Base-by-base conservation (phyloP, 2,888 invertebrate genomes). In the Phoenoteleia sp. region DNA sequence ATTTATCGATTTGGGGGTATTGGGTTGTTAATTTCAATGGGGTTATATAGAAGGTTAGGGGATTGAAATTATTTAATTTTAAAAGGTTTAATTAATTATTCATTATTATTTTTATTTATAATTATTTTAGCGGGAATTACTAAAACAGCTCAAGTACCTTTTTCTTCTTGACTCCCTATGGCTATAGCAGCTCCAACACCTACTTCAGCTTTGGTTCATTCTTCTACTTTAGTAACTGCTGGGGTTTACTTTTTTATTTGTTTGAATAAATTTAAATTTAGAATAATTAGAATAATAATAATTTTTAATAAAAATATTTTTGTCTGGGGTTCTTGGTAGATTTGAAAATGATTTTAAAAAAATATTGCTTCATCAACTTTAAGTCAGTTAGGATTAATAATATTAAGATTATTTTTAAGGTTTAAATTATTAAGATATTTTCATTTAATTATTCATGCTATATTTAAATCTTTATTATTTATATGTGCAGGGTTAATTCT, bases 111-210 rank as follows among this genome's bases (percentile, higher is more conserved):
- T 36, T n/a, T n/a, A n/a, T n/a, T n/a, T n/a, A 75, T 94, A 76
- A 67, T 94, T 42, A 69, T 94, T 45, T 66, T 95, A 19, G 96
- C 96, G 0, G 95, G 95, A 69, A 95, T 96, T 94, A 97, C 97
- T 81, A 97, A 97, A 94, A 97, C 97, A 88, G 97, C 97, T 91
- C 97, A 97, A 94, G 95, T 97, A 95, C 97, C 97, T 56, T 97
- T 97, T 96, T 96, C 96, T 84, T 95, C 96, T 52, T 97, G 97
- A 89, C 93, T 97, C 62, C 97, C 97, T 0, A 96, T 96, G 0
- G 97, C 97, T 49, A 97, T 97, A 94, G 96, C 96, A 0, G 97
- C 97, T 52, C 97, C 97, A 36, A 97, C 97, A 0, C 97, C 97
- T 9, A 96, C 97, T 74, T 96, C 96, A n/a, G 95, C 96, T 81